Evolutionary conservation across 2,888 invertebrate genomes (phyloP), one percentile per base, ranked within the genome.

Genomic region (Neuroscelio doddi): DNA sequence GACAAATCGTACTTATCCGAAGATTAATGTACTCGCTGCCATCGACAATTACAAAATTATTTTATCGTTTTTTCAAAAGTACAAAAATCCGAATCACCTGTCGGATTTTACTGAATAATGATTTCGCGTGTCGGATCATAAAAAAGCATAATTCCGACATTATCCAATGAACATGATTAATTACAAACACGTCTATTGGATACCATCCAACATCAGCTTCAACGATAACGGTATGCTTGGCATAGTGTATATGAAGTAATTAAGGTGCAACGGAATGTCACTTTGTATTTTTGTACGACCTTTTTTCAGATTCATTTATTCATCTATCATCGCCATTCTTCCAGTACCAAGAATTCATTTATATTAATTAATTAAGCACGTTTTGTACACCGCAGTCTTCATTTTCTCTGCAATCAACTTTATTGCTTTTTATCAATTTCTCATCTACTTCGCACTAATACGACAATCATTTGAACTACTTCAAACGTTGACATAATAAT

Each of bases 151-250:
- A 55, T 58, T 55, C 39, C 26, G 55, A 64, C 64, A 64, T 59
- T 55, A 64, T 59, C 58, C 64, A 64, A 50, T 15, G 51, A 41
- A 26, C 10, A 55, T 65, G 64, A 65, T 65, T 59, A 65, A 65
- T 65, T 65, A 38, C 55, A 50, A 56, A 56, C 64, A 56, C 59
- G 59, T 45, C 46, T 50, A 59, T 65, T 65, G 64, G 64, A 65
- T 65, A 32, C 21, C 41, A 59, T 65, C 64, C 64, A 65, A 59
- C 47, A 44, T 51, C 14, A 59, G 56, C 55, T 53, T n/a, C n/a
- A n/a, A 59, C 51, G 59, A 65, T 65, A 65, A 56, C 64, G 51
- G 50, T 47, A 53, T 50, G 45, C 64, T 50, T 52, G 45, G 55
- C 59, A 65, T 42, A 46, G 46, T 49, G 50, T 45, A 41, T 55